phyloP scores from a whole-genome alignment of 2,797 vertebrate species.

The Anguilla pacifica region DNA sequence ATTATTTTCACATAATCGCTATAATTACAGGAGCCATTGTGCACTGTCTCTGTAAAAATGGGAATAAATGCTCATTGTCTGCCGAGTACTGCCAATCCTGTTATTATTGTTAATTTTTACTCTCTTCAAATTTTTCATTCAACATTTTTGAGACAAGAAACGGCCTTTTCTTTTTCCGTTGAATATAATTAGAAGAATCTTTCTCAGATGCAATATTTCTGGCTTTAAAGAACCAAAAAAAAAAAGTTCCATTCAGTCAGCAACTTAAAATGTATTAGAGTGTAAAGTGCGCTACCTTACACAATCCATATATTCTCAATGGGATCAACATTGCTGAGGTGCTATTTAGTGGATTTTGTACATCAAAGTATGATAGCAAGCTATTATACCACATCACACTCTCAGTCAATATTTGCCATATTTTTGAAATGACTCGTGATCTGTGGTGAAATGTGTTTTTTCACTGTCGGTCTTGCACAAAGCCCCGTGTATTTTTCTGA shows the following conservation, averaged over 20 bases:
- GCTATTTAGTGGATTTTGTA: not conserved
- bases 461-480: not conserved
- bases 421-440: not conserved
- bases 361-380: not conserved
- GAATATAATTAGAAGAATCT: not conserved
- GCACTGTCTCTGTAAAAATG: constrained; percentile 70
- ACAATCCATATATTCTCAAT: not conserved
- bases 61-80: constrained; percentile 66
- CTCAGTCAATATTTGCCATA: not conserved
- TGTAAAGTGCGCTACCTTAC: not conserved
- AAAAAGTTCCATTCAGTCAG: not conserved
- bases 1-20: constrained; percentile 59
- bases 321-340: not conserved
- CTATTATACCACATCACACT: not conserved
- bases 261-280: not conserved
- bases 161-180: not conserved
- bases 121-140: not conserved
- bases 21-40: constrained; percentile 67
- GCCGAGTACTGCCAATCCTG: constrained; percentile 56
- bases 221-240: not conserved
- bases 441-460: not conserved
- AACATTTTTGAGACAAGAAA: not conserved
- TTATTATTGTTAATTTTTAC: not conserved
- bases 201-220: not conserved
- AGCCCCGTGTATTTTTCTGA: not conserved